A percentile compares a stretch with the other conserved stretches of the same genome.
Evolutionary conservation across 2,113 vertebrate genomes (phyloP).

Genomic region (human): DNA sequence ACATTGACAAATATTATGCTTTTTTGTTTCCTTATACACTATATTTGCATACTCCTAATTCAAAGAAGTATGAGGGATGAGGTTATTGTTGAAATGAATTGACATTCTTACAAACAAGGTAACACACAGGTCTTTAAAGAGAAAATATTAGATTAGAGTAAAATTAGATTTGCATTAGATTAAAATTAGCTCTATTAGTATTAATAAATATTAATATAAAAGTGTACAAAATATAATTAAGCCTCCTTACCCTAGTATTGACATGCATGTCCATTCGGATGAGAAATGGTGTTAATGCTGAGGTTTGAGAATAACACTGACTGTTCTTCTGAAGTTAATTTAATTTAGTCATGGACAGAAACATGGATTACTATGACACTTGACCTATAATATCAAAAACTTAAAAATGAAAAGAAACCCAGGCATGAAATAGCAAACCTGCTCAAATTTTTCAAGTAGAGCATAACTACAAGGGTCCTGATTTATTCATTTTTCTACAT

Average conservation of each 20-base stretch:
- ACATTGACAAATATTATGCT: not conserved
- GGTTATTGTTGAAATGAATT: not conserved
- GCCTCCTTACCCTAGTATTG: not conserved
- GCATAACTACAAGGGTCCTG: not conserved
- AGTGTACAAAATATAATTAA: not conserved
- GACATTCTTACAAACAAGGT: not conserved
- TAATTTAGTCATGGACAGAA: constrained; percentile 29
- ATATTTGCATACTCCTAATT: not conserved
- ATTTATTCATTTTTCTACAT: constrained; percentile 6
- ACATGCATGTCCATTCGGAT: not conserved
- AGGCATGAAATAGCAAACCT: not conserved
- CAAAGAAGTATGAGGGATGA: not conserved
- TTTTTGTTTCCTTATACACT: not conserved
- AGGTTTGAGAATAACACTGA: not conserved
- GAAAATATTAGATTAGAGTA: not conserved
- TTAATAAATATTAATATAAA: not conserved
- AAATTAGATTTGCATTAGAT: not conserved
- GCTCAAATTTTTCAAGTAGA: not conserved
- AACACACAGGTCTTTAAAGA: not conserved
- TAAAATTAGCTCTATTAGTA: not conserved
- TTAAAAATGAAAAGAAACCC: not conserved
- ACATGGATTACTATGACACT: not conserved
- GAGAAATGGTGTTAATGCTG: not conserved
- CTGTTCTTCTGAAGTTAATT: not conserved
- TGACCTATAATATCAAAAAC: not conserved